phyloP scores from a whole-genome alignment of 2,888 invertebrate species.

The Bembecia ichneumoniformis region DNA sequence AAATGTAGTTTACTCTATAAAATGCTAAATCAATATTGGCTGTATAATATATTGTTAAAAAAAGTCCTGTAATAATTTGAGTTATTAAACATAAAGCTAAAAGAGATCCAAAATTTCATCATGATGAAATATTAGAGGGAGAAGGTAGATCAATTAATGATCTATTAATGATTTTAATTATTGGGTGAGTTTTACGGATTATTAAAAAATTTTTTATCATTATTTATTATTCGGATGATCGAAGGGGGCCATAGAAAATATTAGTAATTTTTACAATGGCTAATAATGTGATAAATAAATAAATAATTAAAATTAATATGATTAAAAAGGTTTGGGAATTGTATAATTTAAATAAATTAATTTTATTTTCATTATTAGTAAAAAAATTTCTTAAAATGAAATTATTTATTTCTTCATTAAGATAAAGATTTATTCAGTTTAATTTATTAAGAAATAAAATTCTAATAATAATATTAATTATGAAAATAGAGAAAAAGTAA shows the following conservation, averaged over 20 bases:
- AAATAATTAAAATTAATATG: constrained; percentile 69
- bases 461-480: constrained; percentile 21
- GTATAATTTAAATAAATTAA: constrained; percentile 67
- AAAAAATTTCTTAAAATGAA: constrained; percentile 18
- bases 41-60: constrained; percentile 79
- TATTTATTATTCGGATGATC: constrained; percentile 27
- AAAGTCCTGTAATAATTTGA: constrained; percentile 79
- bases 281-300: constrained; percentile 73
- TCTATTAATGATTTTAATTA: constrained; percentile 72
- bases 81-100: constrained; percentile 74
- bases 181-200: constrained; percentile 53
- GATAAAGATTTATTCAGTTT: constrained; percentile 36
- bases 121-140: constrained; percentile 73
- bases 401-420: constrained; percentile 33
- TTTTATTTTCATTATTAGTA: constrained; percentile 48
- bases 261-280: constrained; percentile 73
- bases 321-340: constrained; percentile 63
- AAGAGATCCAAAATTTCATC: constrained; percentile 81
- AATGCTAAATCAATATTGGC: constrained; percentile 76
- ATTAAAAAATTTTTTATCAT: constrained; percentile 46
- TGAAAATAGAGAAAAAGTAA: constrained; percentile 20
- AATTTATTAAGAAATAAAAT: constrained; percentile 28
- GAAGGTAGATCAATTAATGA: constrained; percentile 74
- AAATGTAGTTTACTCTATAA: constrained; percentile 77
- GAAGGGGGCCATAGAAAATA: constrained; percentile 67